Conservation (phyloP, 2,888 invertebrate species). For the Mimachlamys varia region DNA sequence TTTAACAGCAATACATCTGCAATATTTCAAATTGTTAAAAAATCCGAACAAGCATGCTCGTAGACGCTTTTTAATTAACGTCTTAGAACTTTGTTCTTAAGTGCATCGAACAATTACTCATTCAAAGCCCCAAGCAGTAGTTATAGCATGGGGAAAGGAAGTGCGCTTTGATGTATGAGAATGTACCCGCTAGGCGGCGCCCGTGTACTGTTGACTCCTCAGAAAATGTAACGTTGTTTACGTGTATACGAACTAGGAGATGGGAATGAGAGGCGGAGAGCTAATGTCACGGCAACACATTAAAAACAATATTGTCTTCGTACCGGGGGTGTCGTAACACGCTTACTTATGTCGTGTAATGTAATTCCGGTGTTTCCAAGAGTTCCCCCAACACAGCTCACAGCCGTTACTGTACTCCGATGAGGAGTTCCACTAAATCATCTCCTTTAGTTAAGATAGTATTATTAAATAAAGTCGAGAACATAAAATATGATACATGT, state of each 20-base stretch:
- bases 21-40: neutral
- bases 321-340: neutral
- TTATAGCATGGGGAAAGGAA: neutral
- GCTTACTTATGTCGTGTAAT: neutral
- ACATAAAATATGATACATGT: slow-evolving; percentile 10
- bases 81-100: slow-evolving; percentile 5
- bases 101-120: neutral
- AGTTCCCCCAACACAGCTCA: neutral
- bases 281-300: neutral
- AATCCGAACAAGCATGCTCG: neutral
- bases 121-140: neutral
- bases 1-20: neutral
- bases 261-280: neutral
- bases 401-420: neutral
- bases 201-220: neutral
- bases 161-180: neutral
- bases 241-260: neutral
- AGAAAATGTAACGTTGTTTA: neutral
- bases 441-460: neutral
- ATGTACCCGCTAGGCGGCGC: slow-evolving; percentile 17
- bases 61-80: slow-evolving; percentile 22
- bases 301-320: neutral
- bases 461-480: slow-evolving; percentile 1
- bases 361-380: neutral
- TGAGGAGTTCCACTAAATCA: neutral